A percentile compares a stretch with the other conserved stretches of the same genome.
These are phyloP conservation scores for Castor canadensis DNA, from an alignment of 2,113 vertebrate genomes.

Conservation along the genomic window DNA sequence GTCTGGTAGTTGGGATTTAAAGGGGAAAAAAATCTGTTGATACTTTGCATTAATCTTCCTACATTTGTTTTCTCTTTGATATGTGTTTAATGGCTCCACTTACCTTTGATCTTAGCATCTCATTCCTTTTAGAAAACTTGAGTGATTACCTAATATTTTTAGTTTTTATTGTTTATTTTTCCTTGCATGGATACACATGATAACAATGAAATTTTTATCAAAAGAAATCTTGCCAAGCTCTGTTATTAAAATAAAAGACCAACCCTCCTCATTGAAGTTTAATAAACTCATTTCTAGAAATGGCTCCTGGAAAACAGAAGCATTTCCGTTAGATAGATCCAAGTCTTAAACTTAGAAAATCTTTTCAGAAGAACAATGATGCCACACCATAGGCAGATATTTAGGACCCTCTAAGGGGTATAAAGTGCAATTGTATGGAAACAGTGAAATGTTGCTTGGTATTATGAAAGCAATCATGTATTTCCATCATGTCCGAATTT, in stretches of 20 bases:
- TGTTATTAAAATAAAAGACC: neutral
- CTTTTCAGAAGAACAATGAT: neutral
- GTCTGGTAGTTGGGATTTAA: neutral
- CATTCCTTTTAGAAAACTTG: neutral
- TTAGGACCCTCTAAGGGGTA: neutral
- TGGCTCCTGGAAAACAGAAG: neutral
- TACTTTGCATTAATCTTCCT: neutral
- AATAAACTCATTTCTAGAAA: slow-evolving; percentile 17
- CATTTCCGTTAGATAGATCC: neutral
- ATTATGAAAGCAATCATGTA: neutral
- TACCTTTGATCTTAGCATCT: slow-evolving; percentile 26
- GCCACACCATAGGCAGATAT: neutral
- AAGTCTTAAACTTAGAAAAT: neutral
- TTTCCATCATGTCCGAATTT: neutral
- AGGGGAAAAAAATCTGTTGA: neutral
- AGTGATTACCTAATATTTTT: slow-evolving; percentile 23
- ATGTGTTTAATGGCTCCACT: neutral
- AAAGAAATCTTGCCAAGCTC: neutral
- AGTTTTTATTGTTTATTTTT: slow-evolving; percentile 11
- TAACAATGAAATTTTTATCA: neutral
- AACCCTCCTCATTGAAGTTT: neutral
- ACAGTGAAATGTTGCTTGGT: neutral
- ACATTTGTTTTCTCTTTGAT: slow-evolving; percentile 15
- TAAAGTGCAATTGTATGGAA: neutral
- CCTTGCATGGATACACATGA: neutral